These are phyloP conservation scores for Anarsia innoxiella DNA, from an alignment of 2,888 invertebrate genomes.

Conservation along the genomic window DNA sequence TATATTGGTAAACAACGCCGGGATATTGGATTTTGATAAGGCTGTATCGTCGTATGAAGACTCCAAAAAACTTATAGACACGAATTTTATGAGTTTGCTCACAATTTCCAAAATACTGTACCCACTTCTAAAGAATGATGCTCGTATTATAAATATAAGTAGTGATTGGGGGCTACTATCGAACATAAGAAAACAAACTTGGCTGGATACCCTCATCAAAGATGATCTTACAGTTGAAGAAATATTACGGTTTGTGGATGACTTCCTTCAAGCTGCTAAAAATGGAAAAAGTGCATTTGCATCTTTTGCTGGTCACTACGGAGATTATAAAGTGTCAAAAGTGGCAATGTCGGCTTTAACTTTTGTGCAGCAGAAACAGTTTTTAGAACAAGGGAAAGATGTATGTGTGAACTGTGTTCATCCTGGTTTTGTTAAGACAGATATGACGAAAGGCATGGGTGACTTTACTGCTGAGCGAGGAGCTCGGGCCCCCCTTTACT, in stretches of 20 bases:
- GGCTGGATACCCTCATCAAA: conserved; percentile 58
- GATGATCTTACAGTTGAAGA: conserved; percentile 68
- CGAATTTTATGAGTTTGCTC: conserved; percentile 82
- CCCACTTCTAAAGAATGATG: conserved; percentile 80
- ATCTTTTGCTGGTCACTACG: conserved; percentile 61
- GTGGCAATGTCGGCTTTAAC: conserved; percentile 65
- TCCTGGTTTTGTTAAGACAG: conserved; percentile 68
- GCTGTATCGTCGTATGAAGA: conserved; percentile 80
- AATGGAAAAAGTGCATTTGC: conserved; percentile 58
- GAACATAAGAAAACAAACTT: conserved; percentile 60
- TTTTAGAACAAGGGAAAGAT: conserved; percentile 64
- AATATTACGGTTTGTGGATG: conserved; percentile 69
- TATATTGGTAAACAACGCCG: conserved; percentile 86
- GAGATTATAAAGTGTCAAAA: conserved; percentile 70
- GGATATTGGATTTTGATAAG: conserved; percentile 78
- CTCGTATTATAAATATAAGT: conserved; percentile 85
- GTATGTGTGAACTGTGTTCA: conserved; percentile 67
- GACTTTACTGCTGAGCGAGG: conserved; percentile 64
- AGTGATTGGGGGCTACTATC: conserved; percentile 74
- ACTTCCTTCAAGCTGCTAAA: conserved; percentile 73
- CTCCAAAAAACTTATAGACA: conserved; percentile 80
- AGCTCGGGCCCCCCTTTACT: conserved; percentile 56
- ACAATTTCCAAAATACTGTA: conserved; percentile 80
- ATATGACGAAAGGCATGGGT: conserved; percentile 69
- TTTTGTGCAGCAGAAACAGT: conserved; percentile 64